phyloP scores from a whole-genome alignment of 1,140 invertebrate species.

The Campoletis sonorensis region DNA sequence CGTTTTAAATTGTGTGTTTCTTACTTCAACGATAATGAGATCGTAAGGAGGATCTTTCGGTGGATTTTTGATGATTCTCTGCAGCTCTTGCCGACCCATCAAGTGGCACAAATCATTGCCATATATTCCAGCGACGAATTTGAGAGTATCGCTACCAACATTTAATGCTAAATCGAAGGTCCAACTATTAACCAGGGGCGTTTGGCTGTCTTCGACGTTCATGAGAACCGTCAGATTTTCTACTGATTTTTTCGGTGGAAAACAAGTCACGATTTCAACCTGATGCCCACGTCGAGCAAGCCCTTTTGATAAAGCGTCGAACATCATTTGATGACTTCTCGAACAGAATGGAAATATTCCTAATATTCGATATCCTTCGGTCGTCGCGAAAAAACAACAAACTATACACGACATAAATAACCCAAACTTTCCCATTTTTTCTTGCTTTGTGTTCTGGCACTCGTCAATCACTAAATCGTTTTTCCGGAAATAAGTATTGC shows the following conservation, averaged over 20 bases:
- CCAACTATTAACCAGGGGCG: slow-evolving; percentile 45
- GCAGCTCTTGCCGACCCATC: slow-evolving; percentile 54
- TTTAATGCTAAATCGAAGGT: slow-evolving; percentile 43
- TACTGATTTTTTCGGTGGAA: slow-evolving; percentile 60
- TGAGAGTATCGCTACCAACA: slow-evolving; percentile 43
- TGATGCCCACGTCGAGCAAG: slow-evolving; percentile 75
- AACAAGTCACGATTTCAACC: slow-evolving; percentile 67
- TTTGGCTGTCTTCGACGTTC: slow-evolving; percentile 55
- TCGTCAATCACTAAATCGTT: not conserved
- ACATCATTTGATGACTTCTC: slow-evolving; percentile 74
- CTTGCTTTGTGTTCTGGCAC: not conserved
- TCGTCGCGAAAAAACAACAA: not conserved
- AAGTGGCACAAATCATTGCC: slow-evolving; percentile 58
- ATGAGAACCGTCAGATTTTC: slow-evolving; percentile 65
- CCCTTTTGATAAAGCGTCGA: slow-evolving; percentile 70
- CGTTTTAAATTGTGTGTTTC: not conserved
- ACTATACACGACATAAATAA: not conserved
- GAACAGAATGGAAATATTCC: slow-evolving; percentile 73
- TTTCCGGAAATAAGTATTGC: not conserved
- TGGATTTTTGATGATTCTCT: slow-evolving; percentile 54
- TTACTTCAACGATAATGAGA: slow-evolving; percentile 58
- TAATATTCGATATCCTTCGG: slow-evolving; percentile 67
- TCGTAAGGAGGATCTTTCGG: slow-evolving; percentile 56
- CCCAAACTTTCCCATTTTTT: not conserved
- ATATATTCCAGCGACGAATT: slow-evolving; percentile 36